Percentiles rank a stretch among this genome's conserved stretches.
These are phyloP conservation scores for Stercorarius parasiticus DNA, from an alignment of 2,113 vertebrate genomes.

Conservation along the genomic window DNA sequence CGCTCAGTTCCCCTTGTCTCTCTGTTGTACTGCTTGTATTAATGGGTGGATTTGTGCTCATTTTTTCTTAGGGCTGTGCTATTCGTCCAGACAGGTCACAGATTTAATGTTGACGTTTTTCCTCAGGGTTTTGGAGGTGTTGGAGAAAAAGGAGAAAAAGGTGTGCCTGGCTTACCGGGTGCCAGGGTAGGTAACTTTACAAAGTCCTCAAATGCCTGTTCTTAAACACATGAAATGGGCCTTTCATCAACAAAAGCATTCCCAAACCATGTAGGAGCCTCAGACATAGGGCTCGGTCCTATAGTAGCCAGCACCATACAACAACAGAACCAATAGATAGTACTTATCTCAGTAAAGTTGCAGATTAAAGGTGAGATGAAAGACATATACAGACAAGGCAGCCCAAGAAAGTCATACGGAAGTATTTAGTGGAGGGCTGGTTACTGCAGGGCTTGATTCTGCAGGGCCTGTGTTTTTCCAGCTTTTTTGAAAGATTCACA, in stretches of 20 bases:
- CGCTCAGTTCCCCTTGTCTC: neutral
- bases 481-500: neutral
- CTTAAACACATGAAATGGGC: neutral
- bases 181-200: conserved; percentile 79
- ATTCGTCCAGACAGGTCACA: neutral
- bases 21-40: neutral
- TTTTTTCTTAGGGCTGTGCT: neutral
- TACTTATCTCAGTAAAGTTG: neutral
- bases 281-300: neutral
- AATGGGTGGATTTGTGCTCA: neutral
- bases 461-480: neutral
- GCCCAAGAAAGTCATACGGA: neutral
- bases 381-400: neutral
- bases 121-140: conserved; percentile 76
- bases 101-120: neutral
- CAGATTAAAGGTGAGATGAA: neutral
- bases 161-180: conserved; percentile 89
- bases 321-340: neutral
- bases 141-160: conserved; percentile 89
- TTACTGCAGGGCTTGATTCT: neutral
- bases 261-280: neutral
- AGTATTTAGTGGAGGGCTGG: neutral
- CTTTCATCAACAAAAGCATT: neutral
- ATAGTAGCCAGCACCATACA: neutral
- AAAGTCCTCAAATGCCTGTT: neutral